These are phyloP conservation scores for Syngnathus floridae DNA, from an alignment of 2,113 vertebrate genomes.

Conservation along the genomic window DNA sequence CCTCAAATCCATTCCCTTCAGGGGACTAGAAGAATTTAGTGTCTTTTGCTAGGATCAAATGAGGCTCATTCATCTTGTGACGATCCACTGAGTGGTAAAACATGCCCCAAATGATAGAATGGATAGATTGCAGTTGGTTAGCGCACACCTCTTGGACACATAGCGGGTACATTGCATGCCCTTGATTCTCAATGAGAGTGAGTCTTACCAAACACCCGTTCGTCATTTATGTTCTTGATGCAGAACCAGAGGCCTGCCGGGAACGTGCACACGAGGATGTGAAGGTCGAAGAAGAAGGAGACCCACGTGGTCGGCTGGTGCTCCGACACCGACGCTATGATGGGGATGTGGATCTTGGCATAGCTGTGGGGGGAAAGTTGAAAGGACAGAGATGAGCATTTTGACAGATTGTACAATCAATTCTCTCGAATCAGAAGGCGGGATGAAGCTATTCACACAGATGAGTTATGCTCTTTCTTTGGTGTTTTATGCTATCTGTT, in stretches of 20 bases:
- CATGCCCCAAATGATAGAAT: too few species aligned
- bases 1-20: too few species aligned
- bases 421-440: constrained; percentile 22
- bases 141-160: neutral
- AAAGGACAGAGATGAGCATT: constrained; percentile 17
- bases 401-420: constrained; percentile 44
- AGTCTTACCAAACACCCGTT: constrained; percentile 88
- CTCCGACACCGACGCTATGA: constrained; percentile 97
- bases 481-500: constrained; percentile 12
- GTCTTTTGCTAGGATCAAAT: too few species aligned
- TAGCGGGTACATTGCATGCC: neutral
- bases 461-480: constrained; percentile 8
- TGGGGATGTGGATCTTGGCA: constrained; percentile 99
- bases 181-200: neutral
- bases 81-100: neutral
- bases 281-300: constrained; percentile 99
- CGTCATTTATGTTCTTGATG: constrained; percentile 97
- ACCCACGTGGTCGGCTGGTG: constrained; percentile 99
- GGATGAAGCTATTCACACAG: constrained; percentile 17
- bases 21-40: too few species aligned
- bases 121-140: too few species aligned
- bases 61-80: too few species aligned
- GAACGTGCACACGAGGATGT: constrained; percentile 99
- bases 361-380: constrained; percentile 70
- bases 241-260: constrained; percentile 98